phyloP scores from a whole-genome alignment of 1,140 invertebrate genomes.

The Ips typographus region DNA sequence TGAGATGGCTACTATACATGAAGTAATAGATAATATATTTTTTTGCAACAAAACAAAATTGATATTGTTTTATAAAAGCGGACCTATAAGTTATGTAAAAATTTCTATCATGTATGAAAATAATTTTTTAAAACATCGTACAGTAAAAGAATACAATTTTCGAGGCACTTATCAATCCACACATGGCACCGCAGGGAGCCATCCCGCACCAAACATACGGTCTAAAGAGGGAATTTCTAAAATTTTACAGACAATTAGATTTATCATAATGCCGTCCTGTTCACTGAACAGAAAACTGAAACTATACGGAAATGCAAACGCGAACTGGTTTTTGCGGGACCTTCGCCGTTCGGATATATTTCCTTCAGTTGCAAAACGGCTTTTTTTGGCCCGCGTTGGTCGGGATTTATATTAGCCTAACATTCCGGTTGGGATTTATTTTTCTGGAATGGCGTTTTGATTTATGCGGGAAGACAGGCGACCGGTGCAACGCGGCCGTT shows the following conservation, averaged over 20 bases:
- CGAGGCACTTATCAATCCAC: too few relatives aligned
- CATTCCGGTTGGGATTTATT: constrained; percentile 28
- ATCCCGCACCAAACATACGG: constrained; percentile 22
- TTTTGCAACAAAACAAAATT: too few relatives aligned
- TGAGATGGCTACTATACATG: too few relatives aligned
- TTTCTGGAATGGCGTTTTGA: constrained; percentile 12
- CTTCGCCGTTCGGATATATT: constrained; percentile 22
- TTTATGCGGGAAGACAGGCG: constrained; percentile 7
- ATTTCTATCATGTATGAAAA: too few relatives aligned
- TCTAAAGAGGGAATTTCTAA: constrained; percentile 26
- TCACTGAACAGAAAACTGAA: constrained; percentile 33
- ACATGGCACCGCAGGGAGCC: background rate
- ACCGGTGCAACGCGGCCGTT: background rate
- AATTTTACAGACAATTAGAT: constrained; percentile 35
- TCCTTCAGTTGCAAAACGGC: constrained; percentile 31
- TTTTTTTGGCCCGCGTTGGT: constrained; percentile 21
- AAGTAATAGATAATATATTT: too few relatives aligned
- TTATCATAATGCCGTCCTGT: constrained; percentile 35
- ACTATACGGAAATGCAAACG: constrained; percentile 38
- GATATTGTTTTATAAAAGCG: too few relatives aligned
- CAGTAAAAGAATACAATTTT: too few relatives aligned
- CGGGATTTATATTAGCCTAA: constrained; percentile 20
- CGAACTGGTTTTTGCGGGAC: constrained; percentile 19
- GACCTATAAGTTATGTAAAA: too few relatives aligned
- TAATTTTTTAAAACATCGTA: too few relatives aligned